These are phyloP conservation scores for Bovichtus variegatus DNA, from an alignment of 2,797 vertebrate species.

Conservation along the genomic window DNA sequence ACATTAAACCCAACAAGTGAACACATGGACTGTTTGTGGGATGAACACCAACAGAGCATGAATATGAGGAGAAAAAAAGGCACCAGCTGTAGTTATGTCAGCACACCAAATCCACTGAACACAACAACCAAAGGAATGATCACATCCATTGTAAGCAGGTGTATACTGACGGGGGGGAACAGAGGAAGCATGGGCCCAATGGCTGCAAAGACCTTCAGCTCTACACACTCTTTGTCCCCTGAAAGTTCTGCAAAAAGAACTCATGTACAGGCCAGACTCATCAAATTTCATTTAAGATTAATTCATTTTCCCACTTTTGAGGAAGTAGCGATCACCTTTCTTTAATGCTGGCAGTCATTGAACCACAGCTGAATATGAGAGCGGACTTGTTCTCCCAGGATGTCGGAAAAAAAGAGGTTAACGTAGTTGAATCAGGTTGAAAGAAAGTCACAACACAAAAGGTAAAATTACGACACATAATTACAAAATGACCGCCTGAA, in stretches of 20 bases:
- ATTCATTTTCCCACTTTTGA: not conserved
- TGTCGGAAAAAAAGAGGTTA: not conserved
- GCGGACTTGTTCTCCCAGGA: not conserved
- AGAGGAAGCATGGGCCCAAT: not conserved
- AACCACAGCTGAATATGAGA: not conserved
- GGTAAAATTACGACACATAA: not conserved
- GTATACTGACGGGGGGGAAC: too few relatives aligned
- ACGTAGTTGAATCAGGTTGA: not conserved
- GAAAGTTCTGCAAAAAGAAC: slow-evolving; percentile 1
- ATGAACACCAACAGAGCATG: slow-evolving; percentile 4
- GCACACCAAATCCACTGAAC: not conserved
- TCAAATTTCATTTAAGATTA: not conserved
- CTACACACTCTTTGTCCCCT: not conserved
- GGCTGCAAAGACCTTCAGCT: not conserved
- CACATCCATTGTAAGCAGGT: slow-evolving; percentile 12
- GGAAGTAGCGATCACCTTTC: not conserved
- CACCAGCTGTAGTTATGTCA: not conserved
- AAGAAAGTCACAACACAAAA: not conserved
- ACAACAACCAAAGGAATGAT: slow-evolving; percentile 11
- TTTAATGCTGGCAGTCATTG: not conserved
- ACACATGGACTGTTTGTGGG: slow-evolving; percentile 1
- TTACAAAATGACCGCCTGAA: not conserved
- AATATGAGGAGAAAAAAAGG: not conserved
- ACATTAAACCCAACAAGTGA: slow-evolving; percentile 12
- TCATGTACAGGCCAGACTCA: not conserved